Evolutionary conservation across 2,888 invertebrate genomes (phyloP), one percentile per base, ranked within the genome.

Genomic region (Oscheius sp.): DNA sequence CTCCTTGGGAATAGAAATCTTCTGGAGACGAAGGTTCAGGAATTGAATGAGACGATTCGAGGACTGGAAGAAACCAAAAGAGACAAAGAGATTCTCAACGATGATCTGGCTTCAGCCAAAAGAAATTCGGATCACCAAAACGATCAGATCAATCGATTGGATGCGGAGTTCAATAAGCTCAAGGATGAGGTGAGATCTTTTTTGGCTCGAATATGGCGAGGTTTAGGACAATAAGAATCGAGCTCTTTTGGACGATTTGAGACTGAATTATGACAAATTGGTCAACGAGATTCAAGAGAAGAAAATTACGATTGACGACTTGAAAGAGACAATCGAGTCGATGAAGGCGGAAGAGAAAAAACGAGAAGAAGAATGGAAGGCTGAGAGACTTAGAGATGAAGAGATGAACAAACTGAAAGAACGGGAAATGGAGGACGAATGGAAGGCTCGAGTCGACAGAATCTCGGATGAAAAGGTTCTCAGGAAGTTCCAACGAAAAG

Each of bases 231-330:
- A 5, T 64, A 73, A 50, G 27, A 57, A 73, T 1, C 10, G 46
- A 3, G 3, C 34, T 12, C 65, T 78, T 3, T 23, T 78, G 12
- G 75, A 76, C 17, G 78, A 78, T 52, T 29, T 78, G 0, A 48
- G 78, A 37, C 23, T 15, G 3, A 78, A 78, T 50, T 75, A 70
- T 48, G 78, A 75, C 45, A 64, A 68, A 31, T 23, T 78, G 65
- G 71, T 69, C n/a, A 73, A 72, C 45, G 78, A 78, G 17, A 27
- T 69, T 27, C 70, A 73, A 53, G 72, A 75, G 63, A 71, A 74
- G 39, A 65, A 58, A 27, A 67, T 73, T 1, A 72, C 73, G 15
- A 65, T 74, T 27, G 75, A 75, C 42, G 52, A 66, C 33, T 12
- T 74, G 37, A 78, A 72, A 57, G 76, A 72, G 42, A 71, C 73